phyloP scores from a whole-genome alignment of 2,797 vertebrate species.

The Lophius americanus region DNA sequence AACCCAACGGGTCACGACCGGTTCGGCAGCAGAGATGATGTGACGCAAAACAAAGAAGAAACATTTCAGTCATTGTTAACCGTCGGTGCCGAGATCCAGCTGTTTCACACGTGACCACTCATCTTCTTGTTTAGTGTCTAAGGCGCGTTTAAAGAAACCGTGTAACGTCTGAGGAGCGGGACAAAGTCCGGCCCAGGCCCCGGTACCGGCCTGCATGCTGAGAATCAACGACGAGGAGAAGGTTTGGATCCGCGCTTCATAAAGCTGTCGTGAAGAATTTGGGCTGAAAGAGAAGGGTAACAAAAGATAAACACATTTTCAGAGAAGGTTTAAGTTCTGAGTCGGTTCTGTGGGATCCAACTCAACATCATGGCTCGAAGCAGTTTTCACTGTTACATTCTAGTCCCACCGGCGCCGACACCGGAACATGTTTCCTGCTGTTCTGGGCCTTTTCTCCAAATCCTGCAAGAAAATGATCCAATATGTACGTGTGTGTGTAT shows the following conservation, averaged over 20 bases:
- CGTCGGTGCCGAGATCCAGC: neutral
- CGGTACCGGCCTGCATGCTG: slow-evolving; percentile 25
- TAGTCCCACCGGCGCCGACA: neutral
- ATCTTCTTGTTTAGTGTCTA: slow-evolving; percentile 95
- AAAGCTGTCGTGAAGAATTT: slow-evolving; percentile 5
- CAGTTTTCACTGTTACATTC: neutral
- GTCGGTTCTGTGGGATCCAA: slow-evolving; percentile 5
- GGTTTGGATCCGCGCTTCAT: neutral
- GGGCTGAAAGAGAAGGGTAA: slow-evolving; percentile 2
- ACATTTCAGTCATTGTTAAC: slow-evolving; percentile 6
- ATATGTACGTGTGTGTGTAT: too few species aligned
- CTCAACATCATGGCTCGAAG: slow-evolving; percentile 39
- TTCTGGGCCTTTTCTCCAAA: too few species aligned
- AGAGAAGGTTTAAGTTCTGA: slow-evolving; percentile 31
- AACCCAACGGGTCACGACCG: slow-evolving; percentile 78
- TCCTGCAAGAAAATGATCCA: too few species aligned
- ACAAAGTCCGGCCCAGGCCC: slow-evolving; percentile 20
- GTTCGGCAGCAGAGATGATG: slow-evolving; percentile 80
- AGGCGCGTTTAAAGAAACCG: slow-evolving; percentile 94
- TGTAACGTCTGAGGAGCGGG: slow-evolving; percentile 44
- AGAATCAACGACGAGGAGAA: slow-evolving; percentile 2
- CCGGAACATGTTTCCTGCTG: too few species aligned
- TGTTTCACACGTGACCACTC: slow-evolving; percentile 60
- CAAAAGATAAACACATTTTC: neutral
- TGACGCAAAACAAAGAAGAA: slow-evolving; percentile 80